A percentile compares a stretch with the other conserved stretches of the same genome.
These are phyloP conservation scores for Brachyistius frenatus DNA, from an alignment of 2,113 vertebrate species.

Conservation along the genomic window DNA sequence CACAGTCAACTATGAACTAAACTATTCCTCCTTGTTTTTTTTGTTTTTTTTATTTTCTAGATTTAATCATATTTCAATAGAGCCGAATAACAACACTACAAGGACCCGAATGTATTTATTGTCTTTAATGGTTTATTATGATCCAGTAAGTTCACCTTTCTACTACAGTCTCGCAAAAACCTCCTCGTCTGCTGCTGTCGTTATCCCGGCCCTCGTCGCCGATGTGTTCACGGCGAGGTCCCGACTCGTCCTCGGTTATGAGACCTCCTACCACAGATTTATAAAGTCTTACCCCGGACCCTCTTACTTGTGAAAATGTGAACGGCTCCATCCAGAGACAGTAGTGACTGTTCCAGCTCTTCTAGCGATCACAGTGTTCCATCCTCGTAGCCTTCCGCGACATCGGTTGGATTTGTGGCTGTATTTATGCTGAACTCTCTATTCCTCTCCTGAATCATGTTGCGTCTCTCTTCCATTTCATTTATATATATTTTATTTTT, in stretches of 20 bases:
- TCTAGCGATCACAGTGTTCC: conserved; percentile 71
- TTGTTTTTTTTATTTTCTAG: conserved; percentile 50
- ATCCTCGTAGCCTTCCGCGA: conserved; percentile 59
- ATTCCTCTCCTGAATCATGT: conserved; percentile 40
- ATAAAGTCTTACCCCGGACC: conserved; percentile 74
- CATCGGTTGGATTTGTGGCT: conserved; percentile 63
- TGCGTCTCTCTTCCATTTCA: conserved; percentile 62
- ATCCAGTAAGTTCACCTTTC: conserved; percentile 82
- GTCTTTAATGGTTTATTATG: conserved; percentile 74
- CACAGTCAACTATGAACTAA: conserved; percentile 59
- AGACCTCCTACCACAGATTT: conserved; percentile 32
- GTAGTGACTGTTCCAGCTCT: conserved; percentile 70
- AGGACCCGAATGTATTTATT: conserved; percentile 94
- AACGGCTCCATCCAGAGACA: conserved; percentile 77
- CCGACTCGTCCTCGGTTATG: conserved; percentile 28
- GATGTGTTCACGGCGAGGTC: conserved; percentile 43
- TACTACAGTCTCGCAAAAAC: conserved; percentile 75
- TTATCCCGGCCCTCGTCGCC: conserved; percentile 25
- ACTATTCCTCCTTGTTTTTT: conserved; percentile 47
- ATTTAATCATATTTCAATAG: conserved; percentile 77
- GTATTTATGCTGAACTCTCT: conserved; percentile 69
- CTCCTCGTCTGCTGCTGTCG: conserved; percentile 88
- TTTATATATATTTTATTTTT: conserved; percentile 38
- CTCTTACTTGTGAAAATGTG: conserved; percentile 79
- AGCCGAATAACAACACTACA: conserved; percentile 84